phyloP scores from a whole-genome alignment of 1,140 invertebrate species.

The Drosophila trapezifrons region DNA sequence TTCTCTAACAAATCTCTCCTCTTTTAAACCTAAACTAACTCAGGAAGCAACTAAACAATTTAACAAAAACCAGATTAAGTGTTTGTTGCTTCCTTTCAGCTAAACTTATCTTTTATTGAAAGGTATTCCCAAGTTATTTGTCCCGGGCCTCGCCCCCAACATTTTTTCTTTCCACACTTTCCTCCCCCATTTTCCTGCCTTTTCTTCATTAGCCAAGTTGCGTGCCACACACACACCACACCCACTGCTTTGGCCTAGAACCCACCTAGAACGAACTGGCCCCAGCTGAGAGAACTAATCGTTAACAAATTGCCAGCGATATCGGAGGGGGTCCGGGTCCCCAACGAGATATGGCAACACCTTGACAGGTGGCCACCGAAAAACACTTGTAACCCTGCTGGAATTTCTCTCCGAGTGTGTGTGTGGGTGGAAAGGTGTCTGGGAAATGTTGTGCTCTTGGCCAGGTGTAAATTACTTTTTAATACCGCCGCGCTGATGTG shows the following conservation, averaged over 20 bases:
- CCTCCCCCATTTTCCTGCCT: background rate
- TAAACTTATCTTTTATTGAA: constrained; percentile 21
- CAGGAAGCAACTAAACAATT: background rate
- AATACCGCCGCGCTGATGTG: constrained; percentile 65
- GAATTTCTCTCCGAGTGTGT: constrained; percentile 3
- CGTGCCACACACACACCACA: constrained; percentile 16
- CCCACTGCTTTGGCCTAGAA: constrained; percentile 29
- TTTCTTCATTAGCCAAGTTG: constrained; percentile 40
- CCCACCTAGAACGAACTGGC: constrained; percentile 25
- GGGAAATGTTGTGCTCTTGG: constrained; percentile 55
- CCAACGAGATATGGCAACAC: constrained; percentile 55
- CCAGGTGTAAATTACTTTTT: constrained; percentile 81
- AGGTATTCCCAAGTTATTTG: constrained; percentile 48
- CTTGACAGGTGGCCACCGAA: constrained; percentile 47
- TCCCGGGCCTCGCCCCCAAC: constrained; percentile 6
- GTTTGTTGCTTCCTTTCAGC: constrained; percentile 1
- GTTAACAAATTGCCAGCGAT: constrained; percentile 78
- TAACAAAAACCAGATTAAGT: constrained; percentile 10
- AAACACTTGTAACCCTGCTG: constrained; percentile 35
- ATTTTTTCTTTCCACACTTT: constrained; percentile 1
- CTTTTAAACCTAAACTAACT: background rate
- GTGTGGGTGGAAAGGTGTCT: constrained; percentile 32
- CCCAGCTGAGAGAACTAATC: constrained; percentile 66
- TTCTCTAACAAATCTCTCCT: background rate
- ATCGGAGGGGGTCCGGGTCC: constrained; percentile 31